phyloP scores from a whole-genome alignment of 2,888 invertebrate genomes.

The Hirtodrosophila cameraria region DNA sequence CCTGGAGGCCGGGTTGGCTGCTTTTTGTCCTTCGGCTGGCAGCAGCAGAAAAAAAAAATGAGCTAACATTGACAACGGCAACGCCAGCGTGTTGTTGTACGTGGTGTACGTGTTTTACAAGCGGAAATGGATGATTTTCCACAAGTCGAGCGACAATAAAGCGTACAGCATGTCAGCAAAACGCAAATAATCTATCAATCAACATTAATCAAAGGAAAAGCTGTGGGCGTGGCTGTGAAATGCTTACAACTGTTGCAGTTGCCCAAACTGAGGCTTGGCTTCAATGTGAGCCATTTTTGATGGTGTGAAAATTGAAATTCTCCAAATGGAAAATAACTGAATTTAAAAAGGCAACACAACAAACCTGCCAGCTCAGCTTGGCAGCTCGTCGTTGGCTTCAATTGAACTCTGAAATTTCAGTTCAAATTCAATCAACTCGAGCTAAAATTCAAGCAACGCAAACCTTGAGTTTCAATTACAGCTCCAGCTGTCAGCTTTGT shows the following conservation, averaged over 20 bases:
- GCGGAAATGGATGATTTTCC: slow-evolving; percentile 80
- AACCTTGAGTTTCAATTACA: background rate
- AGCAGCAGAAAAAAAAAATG: slow-evolving; percentile 47
- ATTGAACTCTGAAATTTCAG: background rate
- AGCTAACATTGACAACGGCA: slow-evolving; percentile 52
- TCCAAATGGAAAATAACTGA: slow-evolving; percentile 14
- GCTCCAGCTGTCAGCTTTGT: too few relatives aligned
- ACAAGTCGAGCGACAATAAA: slow-evolving; percentile 72
- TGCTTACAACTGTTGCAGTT: slow-evolving; percentile 48
- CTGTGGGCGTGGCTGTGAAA: slow-evolving; percentile 19
- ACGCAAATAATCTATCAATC: slow-evolving; percentile 81
- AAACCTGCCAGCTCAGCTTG: too few relatives aligned
- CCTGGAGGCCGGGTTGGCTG: slow-evolving; percentile 27
- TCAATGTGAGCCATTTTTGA: slow-evolving; percentile 21
- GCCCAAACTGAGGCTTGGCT: slow-evolving; percentile 7
- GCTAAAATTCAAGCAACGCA: background rate
- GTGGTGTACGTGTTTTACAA: slow-evolving; percentile 73
- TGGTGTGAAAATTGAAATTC: slow-evolving; percentile 26
- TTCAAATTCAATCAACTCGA: background rate
- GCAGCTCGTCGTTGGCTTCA: background rate
- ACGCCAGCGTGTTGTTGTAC: slow-evolving; percentile 53
- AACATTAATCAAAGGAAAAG: slow-evolving; percentile 79
- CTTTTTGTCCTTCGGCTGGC: slow-evolving; percentile 23
- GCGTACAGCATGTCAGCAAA: slow-evolving; percentile 75
- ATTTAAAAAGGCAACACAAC: slow-evolving; percentile 9